These are phyloP conservation scores for Druceiella hillmani DNA, from an alignment of 2,888 invertebrate genomes.

Conservation along the genomic window DNA sequence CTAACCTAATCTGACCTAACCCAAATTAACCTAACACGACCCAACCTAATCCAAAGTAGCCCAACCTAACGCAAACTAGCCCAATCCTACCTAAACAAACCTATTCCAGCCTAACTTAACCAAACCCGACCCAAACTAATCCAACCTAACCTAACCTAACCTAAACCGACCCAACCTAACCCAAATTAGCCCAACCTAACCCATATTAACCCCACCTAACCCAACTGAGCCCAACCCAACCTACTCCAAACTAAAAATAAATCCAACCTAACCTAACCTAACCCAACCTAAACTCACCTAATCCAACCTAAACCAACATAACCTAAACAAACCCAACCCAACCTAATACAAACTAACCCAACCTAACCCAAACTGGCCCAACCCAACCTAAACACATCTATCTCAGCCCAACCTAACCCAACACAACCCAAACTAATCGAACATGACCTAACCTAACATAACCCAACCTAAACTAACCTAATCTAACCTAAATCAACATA, in stretches of 20 bases:
- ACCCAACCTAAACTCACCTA: not conserved
- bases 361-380: not conserved
- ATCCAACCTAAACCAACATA: not conserved
- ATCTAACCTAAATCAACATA: constrained; percentile 18
- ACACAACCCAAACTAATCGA: not conserved
- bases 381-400: not conserved
- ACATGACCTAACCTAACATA: not conserved
- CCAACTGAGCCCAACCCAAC: not conserved
- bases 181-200: not conserved
- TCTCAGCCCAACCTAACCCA: not conserved
- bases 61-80: not conserved
- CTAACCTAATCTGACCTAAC: too few species aligned
- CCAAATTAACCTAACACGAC: constrained; percentile 3
- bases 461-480: constrained; percentile 15
- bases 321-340: not conserved
- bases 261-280: not conserved
- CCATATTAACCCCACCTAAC: not conserved
- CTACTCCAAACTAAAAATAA: too few species aligned
- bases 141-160: not conserved
- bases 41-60: not conserved
- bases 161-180: not conserved
- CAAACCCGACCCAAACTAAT: not conserved
- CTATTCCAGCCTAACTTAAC: not conserved
- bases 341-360: too few species aligned
- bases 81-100: not conserved